Conservation (phyloP, 1,140 invertebrate species). For the Drosophila murphyi region DNA sequence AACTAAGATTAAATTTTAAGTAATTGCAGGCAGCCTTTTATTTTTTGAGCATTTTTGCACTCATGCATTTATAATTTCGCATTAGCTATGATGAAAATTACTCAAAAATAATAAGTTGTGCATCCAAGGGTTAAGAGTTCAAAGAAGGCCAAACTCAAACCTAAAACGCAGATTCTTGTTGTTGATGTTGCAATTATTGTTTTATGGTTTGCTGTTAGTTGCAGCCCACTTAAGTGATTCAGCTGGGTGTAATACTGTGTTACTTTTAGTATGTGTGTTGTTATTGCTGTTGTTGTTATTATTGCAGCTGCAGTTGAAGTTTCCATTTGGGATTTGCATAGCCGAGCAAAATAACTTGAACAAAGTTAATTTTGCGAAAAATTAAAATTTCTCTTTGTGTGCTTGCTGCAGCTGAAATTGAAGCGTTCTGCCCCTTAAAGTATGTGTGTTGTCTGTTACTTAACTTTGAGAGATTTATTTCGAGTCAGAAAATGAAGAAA, state of each 20-base stretch:
- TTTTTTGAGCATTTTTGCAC: neutral
- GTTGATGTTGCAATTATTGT: constrained; percentile 82
- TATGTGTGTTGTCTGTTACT: constrained; percentile 46
- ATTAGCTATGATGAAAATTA: neutral
- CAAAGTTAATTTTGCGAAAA: constrained; percentile 79
- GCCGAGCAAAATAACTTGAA: constrained; percentile 65
- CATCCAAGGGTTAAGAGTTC: neutral
- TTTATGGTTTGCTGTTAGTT: constrained; percentile 60
- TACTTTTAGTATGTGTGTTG: constrained; percentile 6
- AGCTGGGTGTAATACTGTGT: constrained; percentile 12
- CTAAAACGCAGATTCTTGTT: constrained; percentile 34
- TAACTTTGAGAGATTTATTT: constrained; percentile 71
- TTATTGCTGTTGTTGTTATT: neutral
- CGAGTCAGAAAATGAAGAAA: constrained; percentile 25
- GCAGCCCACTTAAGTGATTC: constrained; percentile 56
- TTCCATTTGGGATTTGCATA: constrained; percentile 65
- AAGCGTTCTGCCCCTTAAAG: constrained; percentile 30
- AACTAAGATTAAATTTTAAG: no score
- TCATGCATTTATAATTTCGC: constrained; percentile 2
- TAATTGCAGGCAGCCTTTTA: neutral
- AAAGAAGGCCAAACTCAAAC: neutral
- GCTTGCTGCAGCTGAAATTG: constrained; percentile 44
- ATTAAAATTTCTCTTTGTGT: constrained; percentile 67
- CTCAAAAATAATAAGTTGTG: neutral
- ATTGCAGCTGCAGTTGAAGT: constrained; percentile 26